Evolutionary conservation across 2,113 vertebrate genomes (phyloP).

Genomic region (Neofelis nebulosa): DNA sequence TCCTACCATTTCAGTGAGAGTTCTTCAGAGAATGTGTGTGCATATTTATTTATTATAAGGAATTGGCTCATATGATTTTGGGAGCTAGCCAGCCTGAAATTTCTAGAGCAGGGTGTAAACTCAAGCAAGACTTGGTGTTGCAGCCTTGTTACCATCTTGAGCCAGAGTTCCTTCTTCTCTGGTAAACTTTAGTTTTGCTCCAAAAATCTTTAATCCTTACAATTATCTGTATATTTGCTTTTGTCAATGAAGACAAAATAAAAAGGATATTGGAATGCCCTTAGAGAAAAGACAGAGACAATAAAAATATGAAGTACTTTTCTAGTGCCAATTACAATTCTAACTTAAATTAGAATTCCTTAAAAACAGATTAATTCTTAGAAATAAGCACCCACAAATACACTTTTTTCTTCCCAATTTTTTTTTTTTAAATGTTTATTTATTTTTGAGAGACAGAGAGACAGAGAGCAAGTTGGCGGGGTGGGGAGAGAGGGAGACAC

Average conservation of each 20-base stretch:
- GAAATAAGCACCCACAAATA: not conserved
- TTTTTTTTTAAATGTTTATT: too few species aligned
- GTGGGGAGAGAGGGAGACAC: too few species aligned
- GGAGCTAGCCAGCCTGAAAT: not conserved
- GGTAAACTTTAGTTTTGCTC: not conserved
- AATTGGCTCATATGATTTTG: not conserved
- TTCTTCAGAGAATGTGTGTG: not conserved
- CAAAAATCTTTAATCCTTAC: not conserved
- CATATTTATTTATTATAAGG: not conserved
- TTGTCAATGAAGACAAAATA: not conserved
- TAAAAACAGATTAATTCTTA: constrained; percentile 18
- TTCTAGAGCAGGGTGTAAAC: not conserved
- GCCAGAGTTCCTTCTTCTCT: not conserved
- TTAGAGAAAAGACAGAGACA: not conserved
- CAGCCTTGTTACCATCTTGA: not conserved
- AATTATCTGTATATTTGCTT: not conserved
- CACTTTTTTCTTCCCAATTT: not conserved
- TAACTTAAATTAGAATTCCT: not conserved
- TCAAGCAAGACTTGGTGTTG: not conserved
- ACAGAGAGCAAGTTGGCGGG: too few species aligned
- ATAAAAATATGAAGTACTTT: not conserved
- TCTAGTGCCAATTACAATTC: not conserved
- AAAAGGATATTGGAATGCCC: not conserved
- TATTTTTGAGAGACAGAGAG: too few species aligned
- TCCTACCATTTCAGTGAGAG: not conserved